A percentile compares a stretch with the other conserved stretches of the same genome.
Evolutionary conservation across 2,113 vertebrate species (phyloP).

Genomic region (Caracal caracal): DNA sequence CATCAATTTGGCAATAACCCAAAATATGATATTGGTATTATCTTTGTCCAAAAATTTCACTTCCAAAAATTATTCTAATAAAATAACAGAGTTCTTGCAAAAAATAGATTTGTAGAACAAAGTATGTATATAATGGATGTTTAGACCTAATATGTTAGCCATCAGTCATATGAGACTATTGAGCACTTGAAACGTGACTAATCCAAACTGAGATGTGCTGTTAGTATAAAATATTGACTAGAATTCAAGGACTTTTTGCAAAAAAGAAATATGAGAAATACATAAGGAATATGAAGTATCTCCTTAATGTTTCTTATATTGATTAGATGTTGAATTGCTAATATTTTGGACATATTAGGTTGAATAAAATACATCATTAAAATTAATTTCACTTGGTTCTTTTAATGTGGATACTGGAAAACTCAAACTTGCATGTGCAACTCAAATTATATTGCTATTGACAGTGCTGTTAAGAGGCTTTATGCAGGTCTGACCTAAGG

Average conservation of each 20-base stretch:
- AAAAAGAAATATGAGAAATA: not conserved
- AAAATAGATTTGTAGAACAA: not conserved
- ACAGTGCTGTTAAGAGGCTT: not conserved
- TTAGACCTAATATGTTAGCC: not conserved
- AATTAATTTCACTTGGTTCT: not conserved
- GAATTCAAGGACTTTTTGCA: not conserved
- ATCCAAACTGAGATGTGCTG: not conserved
- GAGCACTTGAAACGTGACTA: not conserved
- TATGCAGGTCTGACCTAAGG: not conserved
- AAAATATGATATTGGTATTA: not conserved
- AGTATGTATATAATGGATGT: not conserved
- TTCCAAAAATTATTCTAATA: not conserved
- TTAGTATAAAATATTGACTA: not conserved
- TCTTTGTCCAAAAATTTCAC: not conserved
- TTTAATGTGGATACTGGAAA: not conserved
- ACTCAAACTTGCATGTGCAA: not conserved
- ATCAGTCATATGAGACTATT: not conserved
- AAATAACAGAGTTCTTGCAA: not conserved
- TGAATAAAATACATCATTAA: not conserved
- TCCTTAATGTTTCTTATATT: not conserved
- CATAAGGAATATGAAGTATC: not conserved
- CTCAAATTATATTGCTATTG: not conserved
- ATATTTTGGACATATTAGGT: not conserved
- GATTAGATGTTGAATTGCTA: not conserved
- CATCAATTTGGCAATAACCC: not conserved